Conservation (phyloP, 1,140 invertebrate genomes). For the Eueides isabella region DNA sequence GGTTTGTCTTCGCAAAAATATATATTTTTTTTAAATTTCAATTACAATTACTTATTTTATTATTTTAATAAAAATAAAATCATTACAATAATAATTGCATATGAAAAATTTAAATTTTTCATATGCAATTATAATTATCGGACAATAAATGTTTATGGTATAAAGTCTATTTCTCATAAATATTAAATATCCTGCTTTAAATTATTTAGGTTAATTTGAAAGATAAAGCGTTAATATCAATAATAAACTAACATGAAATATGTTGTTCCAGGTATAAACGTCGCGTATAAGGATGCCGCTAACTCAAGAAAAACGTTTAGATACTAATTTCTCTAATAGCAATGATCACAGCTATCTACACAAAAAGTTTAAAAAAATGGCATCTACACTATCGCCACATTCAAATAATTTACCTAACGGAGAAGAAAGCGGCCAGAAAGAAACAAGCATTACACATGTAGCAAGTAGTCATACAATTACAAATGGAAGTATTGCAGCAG, state of each 20-base stretch:
- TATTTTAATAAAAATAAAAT: too few species aligned
- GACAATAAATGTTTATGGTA: too few species aligned
- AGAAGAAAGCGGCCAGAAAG: constrained; percentile 40
- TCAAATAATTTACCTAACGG: constrained; percentile 62
- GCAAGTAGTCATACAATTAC: constrained; percentile 65
- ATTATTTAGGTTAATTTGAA: too few species aligned
- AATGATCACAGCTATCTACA: constrained; percentile 91
- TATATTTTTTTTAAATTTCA: background rate
- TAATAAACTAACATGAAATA: constrained; percentile 11
- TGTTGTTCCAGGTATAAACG: constrained; percentile 72
- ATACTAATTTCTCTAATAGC: constrained; percentile 81
- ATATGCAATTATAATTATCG: too few species aligned
- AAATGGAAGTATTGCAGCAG: constrained; percentile 76
- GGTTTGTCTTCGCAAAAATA: background rate
- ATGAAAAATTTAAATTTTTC: too few species aligned
- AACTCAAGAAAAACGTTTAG: constrained; percentile 77
- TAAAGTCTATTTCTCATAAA: too few species aligned
- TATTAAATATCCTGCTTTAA: too few species aligned
- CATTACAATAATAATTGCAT: too few species aligned
- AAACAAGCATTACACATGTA: constrained; percentile 54
- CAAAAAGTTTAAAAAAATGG: constrained; percentile 95
- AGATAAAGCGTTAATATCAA: background rate
- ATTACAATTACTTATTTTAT: too few species aligned
- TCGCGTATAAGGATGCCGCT: constrained; percentile 75
- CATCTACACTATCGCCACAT: constrained; percentile 83